A percentile compares a stretch with the other conserved stretches of the same genome.
Conservation (phyloP, 2,888 invertebrate genomes). For the Aphrophora alni region DNA sequence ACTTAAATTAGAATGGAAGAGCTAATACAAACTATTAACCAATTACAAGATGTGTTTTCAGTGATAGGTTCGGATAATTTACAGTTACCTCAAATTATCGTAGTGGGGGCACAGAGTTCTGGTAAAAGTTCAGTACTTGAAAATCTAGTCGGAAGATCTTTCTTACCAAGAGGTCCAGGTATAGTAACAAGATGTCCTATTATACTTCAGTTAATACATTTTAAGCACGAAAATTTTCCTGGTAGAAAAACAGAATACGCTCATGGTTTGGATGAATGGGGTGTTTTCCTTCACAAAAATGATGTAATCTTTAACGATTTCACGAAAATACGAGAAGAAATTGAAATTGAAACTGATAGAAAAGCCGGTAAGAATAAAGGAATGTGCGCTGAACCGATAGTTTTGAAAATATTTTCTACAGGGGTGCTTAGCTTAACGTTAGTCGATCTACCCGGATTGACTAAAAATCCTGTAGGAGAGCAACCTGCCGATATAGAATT, state of each 20-base stretch:
- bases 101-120: constrained; percentile 68
- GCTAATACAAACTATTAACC: constrained; percentile 67
- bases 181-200: constrained; percentile 69
- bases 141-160: constrained; percentile 67
- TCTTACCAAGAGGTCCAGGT: constrained; percentile 68
- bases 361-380: constrained; percentile 67
- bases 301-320: constrained; percentile 66
- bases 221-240: constrained; percentile 60
- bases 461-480: constrained; percentile 68
- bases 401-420: constrained; percentile 65
- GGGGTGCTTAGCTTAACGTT: constrained; percentile 65
- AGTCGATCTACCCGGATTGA: constrained; percentile 70
- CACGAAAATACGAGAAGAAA: constrained; percentile 64
- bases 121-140: constrained; percentile 72
- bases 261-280: constrained; percentile 63
- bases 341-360: constrained; percentile 66
- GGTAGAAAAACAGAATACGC: constrained; percentile 59
- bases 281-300: constrained; percentile 65
- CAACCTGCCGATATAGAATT: constrained; percentile 68
- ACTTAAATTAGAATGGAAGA: constrained; percentile 41
- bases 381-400: constrained; percentile 62
- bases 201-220: constrained; percentile 66
- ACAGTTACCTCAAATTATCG: constrained; percentile 69
- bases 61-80: constrained; percentile 65
- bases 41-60: constrained; percentile 70